Conservation (phyloP, 2,888 invertebrate species). For the Microdon myrmicae region DNA sequence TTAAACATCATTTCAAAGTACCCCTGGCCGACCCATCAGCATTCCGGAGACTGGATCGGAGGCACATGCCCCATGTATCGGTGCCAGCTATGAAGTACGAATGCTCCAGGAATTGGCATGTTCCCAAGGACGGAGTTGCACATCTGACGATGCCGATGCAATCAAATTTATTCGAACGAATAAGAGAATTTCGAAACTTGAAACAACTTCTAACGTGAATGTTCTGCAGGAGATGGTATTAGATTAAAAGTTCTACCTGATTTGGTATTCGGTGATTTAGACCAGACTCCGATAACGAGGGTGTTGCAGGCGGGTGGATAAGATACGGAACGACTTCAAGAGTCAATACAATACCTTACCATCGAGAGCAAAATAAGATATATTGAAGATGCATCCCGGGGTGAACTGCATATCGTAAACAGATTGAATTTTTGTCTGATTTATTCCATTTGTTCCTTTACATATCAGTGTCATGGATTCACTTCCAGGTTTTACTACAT, state of each 20-base stretch:
- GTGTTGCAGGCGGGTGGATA: no score
- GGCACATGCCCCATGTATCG: conserved; percentile 10
- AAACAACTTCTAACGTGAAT: conserved; percentile 6
- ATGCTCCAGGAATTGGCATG: no score
- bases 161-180: conserved; percentile 45
- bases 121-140: conserved; percentile 1
- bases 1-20: conserved; percentile 40
- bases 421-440: no score
- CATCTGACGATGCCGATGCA: conserved; percentile 29
- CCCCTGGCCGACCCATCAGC: conserved; percentile 26
- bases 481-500: no score
- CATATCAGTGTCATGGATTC: no score
- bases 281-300: no score
- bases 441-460: no score
- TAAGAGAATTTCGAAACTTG: conserved; percentile 27
- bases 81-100: conserved; percentile 3
- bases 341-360: no score
- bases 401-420: no score
- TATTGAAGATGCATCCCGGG: no score
- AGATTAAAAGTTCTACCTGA: conserved; percentile 13
- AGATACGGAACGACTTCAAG: no score
- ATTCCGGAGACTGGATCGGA: conserved; percentile 11
- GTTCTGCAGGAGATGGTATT: conserved; percentile 14
- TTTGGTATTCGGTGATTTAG: conserved; percentile 4
- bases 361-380: no score